phyloP scores from a whole-genome alignment of 2,888 invertebrate species.

The Drosophila anomalata region DNA sequence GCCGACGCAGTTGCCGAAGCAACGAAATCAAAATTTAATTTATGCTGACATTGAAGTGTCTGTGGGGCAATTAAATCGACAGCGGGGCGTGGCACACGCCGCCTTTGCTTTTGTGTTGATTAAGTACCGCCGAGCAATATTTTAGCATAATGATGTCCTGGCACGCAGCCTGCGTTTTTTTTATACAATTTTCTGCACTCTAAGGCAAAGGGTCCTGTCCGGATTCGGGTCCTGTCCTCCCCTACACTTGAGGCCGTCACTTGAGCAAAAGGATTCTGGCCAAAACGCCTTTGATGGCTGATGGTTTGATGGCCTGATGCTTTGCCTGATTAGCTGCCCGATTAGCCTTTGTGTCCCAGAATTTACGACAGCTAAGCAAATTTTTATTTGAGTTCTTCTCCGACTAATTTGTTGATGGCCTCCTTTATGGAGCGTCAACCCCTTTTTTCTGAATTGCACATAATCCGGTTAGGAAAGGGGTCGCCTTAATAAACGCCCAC shows the following conservation, averaged over 20 bases:
- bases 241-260: constrained; percentile 1
- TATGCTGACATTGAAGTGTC: constrained; percentile 72
- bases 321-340: constrained; percentile 42
- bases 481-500: constrained; percentile 13
- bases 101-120: constrained; percentile 45
- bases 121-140: constrained; percentile 51
- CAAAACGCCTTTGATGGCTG: constrained; percentile 42
- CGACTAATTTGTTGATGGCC: constrained; percentile 42
- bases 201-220: not conserved
- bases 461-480: constrained; percentile 26
- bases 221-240: not conserved
- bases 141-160: constrained; percentile 52
- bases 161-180: constrained; percentile 31
- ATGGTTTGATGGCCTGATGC: constrained; percentile 32
- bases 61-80: constrained; percentile 66
- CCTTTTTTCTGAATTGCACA: constrained; percentile 17
- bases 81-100: constrained; percentile 35
- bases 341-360: constrained; percentile 51
- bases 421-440: constrained; percentile 39
- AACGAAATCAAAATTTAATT: constrained; percentile 68
- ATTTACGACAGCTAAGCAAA: constrained; percentile 50
- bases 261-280: constrained; percentile 31
- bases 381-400: constrained; percentile 28
- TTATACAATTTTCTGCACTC: not conserved
- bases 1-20: constrained; percentile 36